phyloP scores from a whole-genome alignment of 2,797 vertebrate species.

The Threskiornis aethiopicus region DNA sequence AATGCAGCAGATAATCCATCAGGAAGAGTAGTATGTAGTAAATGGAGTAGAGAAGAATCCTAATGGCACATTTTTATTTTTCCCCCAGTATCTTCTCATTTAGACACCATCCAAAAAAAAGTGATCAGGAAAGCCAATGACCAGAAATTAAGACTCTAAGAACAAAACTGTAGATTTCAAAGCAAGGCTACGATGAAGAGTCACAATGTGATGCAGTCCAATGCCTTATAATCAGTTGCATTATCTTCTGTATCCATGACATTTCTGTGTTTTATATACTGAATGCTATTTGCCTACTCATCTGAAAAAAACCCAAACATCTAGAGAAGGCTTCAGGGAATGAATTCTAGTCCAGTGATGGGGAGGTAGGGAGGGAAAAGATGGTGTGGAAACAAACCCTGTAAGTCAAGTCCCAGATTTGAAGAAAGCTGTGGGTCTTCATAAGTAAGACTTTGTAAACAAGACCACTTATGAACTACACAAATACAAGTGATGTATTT shows the following conservation, averaged over 20 bases:
- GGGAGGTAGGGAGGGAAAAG: accelerated
- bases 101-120: background rate
- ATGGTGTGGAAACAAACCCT: background rate
- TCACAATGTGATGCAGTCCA: background rate
- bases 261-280: background rate
- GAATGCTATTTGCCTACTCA: background rate
- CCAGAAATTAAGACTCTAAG: background rate
- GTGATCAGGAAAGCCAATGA: accelerated
- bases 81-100: background rate
- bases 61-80: background rate
- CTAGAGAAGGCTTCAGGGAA: background rate
- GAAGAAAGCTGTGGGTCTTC: background rate
- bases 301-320: background rate
- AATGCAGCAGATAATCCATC: background rate
- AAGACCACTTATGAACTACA: background rate
- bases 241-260: background rate
- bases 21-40: background rate
- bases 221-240: background rate
- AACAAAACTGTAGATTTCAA: background rate
- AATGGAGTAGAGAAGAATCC: background rate
- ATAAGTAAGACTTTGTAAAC: accelerated
- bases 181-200: background rate
- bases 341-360: background rate
- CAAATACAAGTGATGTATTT: background rate
- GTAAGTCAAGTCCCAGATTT: background rate